Conservation (phyloP, 2,113 vertebrate species). For the Mesocricetus auratus region DNA sequence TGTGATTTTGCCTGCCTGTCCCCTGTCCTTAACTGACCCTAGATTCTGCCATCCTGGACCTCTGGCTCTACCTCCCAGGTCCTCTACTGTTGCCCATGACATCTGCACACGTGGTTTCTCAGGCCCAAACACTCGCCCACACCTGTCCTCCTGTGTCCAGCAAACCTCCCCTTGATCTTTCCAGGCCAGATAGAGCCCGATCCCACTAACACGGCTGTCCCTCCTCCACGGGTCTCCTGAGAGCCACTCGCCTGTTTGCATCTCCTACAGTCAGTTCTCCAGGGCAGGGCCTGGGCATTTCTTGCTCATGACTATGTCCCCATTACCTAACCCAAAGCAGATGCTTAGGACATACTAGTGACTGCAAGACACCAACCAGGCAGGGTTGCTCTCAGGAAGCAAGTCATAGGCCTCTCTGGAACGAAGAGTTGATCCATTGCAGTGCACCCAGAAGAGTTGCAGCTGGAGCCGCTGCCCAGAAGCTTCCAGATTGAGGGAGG, state of each 20-base stretch:
- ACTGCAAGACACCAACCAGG: background rate
- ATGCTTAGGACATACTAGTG: slow-evolving; percentile 43
- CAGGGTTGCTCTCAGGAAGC: slow-evolving; percentile 31
- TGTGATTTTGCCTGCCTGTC: background rate
- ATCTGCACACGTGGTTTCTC: background rate
- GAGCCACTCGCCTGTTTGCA: background rate
- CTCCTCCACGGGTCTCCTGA: background rate
- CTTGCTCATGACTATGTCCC: background rate
- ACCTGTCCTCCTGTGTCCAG: background rate
- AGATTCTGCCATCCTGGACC: background rate
- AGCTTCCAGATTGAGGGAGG: background rate
- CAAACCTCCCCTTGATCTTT: background rate
- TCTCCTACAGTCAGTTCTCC: background rate
- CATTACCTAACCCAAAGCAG: background rate
- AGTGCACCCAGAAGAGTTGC: background rate
- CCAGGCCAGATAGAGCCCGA: background rate
- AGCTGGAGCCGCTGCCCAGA: background rate
- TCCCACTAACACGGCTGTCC: background rate
- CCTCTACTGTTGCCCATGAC: background rate
- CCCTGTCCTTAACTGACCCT: background rate
- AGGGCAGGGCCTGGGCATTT: background rate
- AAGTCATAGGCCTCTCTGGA: slow-evolving; percentile 22
- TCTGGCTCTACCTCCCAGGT: background rate
- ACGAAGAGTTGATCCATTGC: background rate
- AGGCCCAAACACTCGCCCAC: background rate